These are phyloP conservation scores for Diplodus sargus DNA, from an alignment of 2,797 vertebrate genomes.

Conservation along the genomic window DNA sequence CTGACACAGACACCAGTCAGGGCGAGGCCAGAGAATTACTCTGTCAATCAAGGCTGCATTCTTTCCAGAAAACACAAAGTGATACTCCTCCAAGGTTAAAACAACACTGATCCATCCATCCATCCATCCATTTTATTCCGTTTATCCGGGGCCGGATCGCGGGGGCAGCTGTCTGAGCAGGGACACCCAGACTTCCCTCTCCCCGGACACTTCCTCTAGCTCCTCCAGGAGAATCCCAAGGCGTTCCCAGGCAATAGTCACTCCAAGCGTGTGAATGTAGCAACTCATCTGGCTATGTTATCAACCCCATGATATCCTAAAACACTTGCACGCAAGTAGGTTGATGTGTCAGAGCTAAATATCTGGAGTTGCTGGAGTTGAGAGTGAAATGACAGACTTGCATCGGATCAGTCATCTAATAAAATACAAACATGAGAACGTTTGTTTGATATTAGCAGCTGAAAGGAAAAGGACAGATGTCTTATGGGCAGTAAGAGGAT, in stretches of 20 bases:
- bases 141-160: too few relatives aligned
- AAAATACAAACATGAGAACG: background rate
- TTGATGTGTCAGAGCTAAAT: background rate
- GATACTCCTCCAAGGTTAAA: background rate
- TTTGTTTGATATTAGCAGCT: background rate
- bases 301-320: background rate
- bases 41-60: slow-evolving; percentile 28
- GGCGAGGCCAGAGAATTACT: background rate
- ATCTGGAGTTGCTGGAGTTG: background rate
- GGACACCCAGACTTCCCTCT: too few relatives aligned
- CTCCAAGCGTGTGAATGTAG: background rate
- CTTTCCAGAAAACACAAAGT: slow-evolving; percentile 12
- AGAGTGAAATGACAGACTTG: background rate
- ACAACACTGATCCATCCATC: background rate
- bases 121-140: too few relatives aligned
- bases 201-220: too few relatives aligned
- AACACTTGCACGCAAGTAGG: background rate
- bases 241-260: too few relatives aligned
- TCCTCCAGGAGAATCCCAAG: too few relatives aligned
- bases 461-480: background rate
- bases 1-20: slow-evolving; percentile 14
- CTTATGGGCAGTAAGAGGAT: background rate
- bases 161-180: too few relatives aligned
- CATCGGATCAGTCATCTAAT: background rate
- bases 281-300: background rate